phyloP scores from a whole-genome alignment of 1,140 invertebrate species.

The Mamestra configurata region DNA sequence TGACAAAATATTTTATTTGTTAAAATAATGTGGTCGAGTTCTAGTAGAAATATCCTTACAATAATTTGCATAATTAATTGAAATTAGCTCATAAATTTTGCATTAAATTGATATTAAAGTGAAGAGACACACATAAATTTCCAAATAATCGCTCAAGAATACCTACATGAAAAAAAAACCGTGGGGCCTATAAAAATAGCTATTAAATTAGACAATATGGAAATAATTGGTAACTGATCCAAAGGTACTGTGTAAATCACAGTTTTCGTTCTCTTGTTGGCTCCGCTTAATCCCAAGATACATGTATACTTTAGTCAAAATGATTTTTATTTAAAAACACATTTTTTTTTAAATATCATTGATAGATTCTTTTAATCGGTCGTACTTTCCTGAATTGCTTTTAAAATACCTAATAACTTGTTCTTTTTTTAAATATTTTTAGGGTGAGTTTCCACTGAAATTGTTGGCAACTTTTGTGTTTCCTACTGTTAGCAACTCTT shows the following conservation, averaged over 20 bases:
- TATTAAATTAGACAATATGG: background rate
- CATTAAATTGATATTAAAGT: conserved; percentile 23
- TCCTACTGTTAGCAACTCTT: too few species aligned
- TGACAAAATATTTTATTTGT: background rate
- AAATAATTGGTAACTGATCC: background rate
- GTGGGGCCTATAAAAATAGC: background rate
- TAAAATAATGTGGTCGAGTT: background rate
- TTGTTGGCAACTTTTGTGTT: too few species aligned
- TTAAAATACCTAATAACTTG: too few species aligned
- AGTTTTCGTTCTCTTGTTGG: background rate
- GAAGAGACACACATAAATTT: conserved; percentile 8
- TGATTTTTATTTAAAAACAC: too few species aligned
- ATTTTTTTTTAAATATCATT: too few species aligned
- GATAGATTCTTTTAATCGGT: too few species aligned
- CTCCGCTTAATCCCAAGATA: too few species aligned
- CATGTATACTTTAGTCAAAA: too few species aligned
- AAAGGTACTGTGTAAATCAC: background rate
- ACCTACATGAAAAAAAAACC: background rate
- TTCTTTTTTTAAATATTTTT: too few species aligned
- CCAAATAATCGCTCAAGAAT: conserved; percentile 11
- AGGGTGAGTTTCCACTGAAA: too few species aligned
- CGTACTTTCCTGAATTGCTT: too few species aligned
- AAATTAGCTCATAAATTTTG: conserved; percentile 38
- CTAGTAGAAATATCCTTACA: background rate
- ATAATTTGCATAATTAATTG: conserved; percentile 44